phyloP scores from a whole-genome alignment of 2,113 vertebrate genomes.

The Syrmaticus mikado region DNA sequence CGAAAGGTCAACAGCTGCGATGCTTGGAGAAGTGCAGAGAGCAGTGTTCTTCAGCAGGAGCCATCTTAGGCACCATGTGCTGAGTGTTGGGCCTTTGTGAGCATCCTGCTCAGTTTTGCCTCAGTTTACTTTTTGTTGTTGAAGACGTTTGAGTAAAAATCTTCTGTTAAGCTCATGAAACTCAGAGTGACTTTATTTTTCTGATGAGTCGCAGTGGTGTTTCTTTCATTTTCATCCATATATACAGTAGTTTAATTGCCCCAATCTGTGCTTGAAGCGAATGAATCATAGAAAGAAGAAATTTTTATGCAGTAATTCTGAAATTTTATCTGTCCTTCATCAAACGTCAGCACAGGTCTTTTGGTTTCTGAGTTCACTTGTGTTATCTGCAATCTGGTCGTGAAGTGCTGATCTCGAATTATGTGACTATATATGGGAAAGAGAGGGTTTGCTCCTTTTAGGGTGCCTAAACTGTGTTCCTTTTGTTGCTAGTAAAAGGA shows the following conservation, averaged over 20 bases:
- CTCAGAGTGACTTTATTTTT: not conserved
- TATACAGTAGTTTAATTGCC: not conserved
- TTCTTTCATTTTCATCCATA: not conserved
- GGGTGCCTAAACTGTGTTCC: not conserved
- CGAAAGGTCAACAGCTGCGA: not conserved
- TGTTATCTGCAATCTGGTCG: conserved; percentile 28
- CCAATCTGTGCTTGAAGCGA: not conserved
- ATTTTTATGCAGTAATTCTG: not conserved
- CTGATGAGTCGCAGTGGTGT: not conserved
- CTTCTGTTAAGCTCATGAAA: not conserved
- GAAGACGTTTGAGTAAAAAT: conserved; percentile 26
- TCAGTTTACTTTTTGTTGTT: conserved; percentile 44
- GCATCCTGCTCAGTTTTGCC: not conserved
- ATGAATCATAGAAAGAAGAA: not conserved
- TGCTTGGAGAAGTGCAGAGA: not conserved
- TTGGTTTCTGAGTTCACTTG: not conserved
- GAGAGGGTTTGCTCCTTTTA: not conserved
- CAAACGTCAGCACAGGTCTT: not conserved
- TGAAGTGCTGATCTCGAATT: not conserved
- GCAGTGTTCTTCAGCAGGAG: not conserved
- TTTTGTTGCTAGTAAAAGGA: not conserved
- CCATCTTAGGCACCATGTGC: not conserved
- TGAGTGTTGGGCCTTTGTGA: not conserved
- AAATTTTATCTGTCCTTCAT: conserved; percentile 16
- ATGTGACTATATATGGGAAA: not conserved